Conservation (phyloP, 1,140 invertebrate species). For the Cotesia chilonis region DNA sequence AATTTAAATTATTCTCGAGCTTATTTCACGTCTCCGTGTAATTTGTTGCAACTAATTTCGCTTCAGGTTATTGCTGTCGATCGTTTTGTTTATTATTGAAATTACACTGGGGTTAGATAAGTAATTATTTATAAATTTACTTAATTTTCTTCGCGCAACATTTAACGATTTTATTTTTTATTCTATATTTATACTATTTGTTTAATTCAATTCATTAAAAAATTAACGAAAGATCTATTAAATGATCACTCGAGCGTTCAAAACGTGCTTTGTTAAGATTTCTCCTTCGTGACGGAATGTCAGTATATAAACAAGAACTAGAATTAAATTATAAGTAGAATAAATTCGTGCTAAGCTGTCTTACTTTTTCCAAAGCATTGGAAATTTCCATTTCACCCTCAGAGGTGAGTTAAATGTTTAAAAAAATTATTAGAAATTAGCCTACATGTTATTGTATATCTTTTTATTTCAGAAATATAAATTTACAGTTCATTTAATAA, state of each 20-base stretch:
- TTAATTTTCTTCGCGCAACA: too few species aligned
- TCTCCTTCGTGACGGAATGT: slow-evolving; percentile 33
- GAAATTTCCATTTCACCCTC: slow-evolving; percentile 6
- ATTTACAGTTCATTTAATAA: too few species aligned
- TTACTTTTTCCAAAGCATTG: neutral
- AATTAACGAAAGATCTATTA: slow-evolving; percentile 3
- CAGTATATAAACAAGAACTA: neutral
- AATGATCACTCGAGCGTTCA: slow-evolving; percentile 6
- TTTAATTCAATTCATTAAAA: slow-evolving; percentile 6
- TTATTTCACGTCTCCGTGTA: neutral
- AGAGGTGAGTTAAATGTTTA: slow-evolving; percentile 19
- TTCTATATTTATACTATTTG: neutral
- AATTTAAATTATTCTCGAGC: too few species aligned
- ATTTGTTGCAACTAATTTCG: neutral
- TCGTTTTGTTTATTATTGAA: too few species aligned
- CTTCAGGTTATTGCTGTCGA: neutral
- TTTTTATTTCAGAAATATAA: too few species aligned
- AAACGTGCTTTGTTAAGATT: slow-evolving; percentile 13
- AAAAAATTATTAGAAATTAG: neutral
- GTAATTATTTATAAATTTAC: too few species aligned
- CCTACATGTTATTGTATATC: neutral
- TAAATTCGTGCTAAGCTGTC: neutral
- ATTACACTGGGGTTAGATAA: too few species aligned
- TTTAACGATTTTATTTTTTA: neutral
- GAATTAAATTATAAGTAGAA: neutral